A percentile compares a stretch with the other conserved stretches of the same genome.
phyloP scores from a whole-genome alignment of 2,888 invertebrate genomes.

The Unio pictorum region DNA sequence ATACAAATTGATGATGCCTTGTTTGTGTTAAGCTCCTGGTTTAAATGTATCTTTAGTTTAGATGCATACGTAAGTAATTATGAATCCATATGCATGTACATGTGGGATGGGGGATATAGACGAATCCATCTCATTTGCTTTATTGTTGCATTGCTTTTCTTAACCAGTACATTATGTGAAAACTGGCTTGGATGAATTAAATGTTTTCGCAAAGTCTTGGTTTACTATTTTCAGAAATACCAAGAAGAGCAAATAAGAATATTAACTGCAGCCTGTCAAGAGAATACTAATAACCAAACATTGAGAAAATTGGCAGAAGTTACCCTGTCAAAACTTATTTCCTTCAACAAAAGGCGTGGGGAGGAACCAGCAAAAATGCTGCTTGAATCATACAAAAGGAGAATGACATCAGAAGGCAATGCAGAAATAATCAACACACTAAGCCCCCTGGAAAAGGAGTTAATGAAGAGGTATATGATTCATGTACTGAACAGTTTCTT shows the following conservation, averaged over 20 bases:
- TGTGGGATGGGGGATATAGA: too few relatives aligned
- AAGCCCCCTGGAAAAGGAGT: constrained; percentile 1
- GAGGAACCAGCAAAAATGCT: constrained; percentile 4
- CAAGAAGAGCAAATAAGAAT: constrained; percentile 1
- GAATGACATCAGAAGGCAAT: constrained; percentile 1
- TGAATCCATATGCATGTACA: too few relatives aligned
- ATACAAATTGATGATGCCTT: too few relatives aligned
- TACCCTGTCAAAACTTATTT: constrained; percentile 4
- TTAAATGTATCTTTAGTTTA: too few relatives aligned
- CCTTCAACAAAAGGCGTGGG: constrained; percentile 9
- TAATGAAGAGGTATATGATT: constrained; percentile 4
- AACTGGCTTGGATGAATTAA: too few relatives aligned
- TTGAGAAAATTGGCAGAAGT: constrained; percentile 10
- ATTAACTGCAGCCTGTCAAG: constrained; percentile 1
- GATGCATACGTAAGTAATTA: too few relatives aligned
- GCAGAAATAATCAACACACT: constrained; percentile 5
- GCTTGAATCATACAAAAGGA: not conserved
- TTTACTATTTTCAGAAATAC: not conserved
- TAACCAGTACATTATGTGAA: too few relatives aligned
- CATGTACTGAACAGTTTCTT: not conserved
- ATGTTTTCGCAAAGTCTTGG: too few relatives aligned
- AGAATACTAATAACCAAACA: not conserved
- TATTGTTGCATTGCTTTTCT: too few relatives aligned
- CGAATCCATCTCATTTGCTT: too few relatives aligned
- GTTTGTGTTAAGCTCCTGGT: too few relatives aligned